Evolutionary conservation across 2,888 invertebrate genomes (phyloP), one percentile per base, ranked within the genome.

Genomic region (Drosophila tanythrix): DNA sequence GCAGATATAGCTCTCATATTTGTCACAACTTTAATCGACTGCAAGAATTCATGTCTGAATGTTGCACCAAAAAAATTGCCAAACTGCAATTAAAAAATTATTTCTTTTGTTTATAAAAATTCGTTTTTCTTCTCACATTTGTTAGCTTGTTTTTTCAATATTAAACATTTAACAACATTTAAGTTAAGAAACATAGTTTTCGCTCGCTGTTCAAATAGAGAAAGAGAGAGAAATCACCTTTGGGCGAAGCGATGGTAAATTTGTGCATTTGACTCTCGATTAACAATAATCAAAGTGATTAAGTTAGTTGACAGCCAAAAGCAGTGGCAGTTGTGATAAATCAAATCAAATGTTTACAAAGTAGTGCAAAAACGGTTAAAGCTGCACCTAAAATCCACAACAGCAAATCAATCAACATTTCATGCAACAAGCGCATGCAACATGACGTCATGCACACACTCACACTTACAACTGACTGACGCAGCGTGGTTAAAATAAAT

Each of bases 341-440:
- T 46, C 15, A 46, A 25, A 46, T 46, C 46, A 46, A 25, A 46
- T 46, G 4, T 46, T 15, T 60, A 29, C 25, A 50, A 61, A 64
- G 50, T 60, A 50, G 36, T 64, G 60, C 13, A 27, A 50, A 61
- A 61, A 50, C 50, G 31, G 60, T 64, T 50, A 40, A 38, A 61
- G 61, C 50, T 40, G n/a, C 38, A 51, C 25, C 61, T 40, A 50
- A 65, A 51, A 40, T 60, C 31, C 25, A n/a, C 18, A 31, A 31
- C 13, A 31, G 63, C 43, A 66, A 61, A 66, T 75, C 58, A 66
- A 71, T 75, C 53, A 66, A 43, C 50, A 57, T 60, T 58, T 66
- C 27, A 33, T 35, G 66, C 48, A 27, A 59, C 38, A 27, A 50
- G 50, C 27, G 31, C 36, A 61, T 50, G 10, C 56, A 36, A 52